Evolutionary conservation across 2,797 vertebrate species (phyloP), one percentile per base, ranked within the genome.

Genomic region (Tarsius wallacei): DNA sequence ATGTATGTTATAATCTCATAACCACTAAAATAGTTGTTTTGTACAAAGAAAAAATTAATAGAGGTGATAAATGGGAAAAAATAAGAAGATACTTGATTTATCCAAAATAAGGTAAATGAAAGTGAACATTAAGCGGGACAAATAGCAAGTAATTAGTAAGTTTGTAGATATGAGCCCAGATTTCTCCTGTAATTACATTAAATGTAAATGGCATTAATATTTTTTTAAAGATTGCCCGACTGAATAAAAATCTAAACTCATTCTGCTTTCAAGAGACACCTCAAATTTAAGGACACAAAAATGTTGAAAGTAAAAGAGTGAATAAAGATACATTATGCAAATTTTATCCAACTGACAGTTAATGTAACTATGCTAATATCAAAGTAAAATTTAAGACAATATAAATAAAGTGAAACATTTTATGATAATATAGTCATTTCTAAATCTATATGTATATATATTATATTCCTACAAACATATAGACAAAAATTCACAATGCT

Each of bases 361-460:
- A 74, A 28, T 51, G 19, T 73, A 93, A 74, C 36, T 86, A 26
- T n/a, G 22, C 49, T 42, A n/a, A 64, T 55, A 28, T 53, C 16
- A 76, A 76, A 82, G 28, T 53, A 26, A 95, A 89, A 78, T 78
- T 84, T 55, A 89, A 85, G 28, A n/a, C 31, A 84, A 49, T 68
- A 70, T 92, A 63, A 93, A 33, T 77, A 83, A 85, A 83, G 21
- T 90, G n/a, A 42, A 19, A 21, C 26, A 76, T 81, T 90, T 93
- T 90, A 80, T 90, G 42, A 70, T 68, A 68, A 59, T 82, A 47
- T 15, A 81, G 16, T 76, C 28, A 87, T 49, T 74, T 81, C 63
- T 59, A 78, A 47, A 33, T 66, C 26, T 51, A 11, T 53, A 22
- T 61, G 21, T 59, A 24, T 66, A 66, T 66, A 16, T 14, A 66